Conservation (phyloP, 2,113 vertebrate genomes). For the Cettia cetti region DNA sequence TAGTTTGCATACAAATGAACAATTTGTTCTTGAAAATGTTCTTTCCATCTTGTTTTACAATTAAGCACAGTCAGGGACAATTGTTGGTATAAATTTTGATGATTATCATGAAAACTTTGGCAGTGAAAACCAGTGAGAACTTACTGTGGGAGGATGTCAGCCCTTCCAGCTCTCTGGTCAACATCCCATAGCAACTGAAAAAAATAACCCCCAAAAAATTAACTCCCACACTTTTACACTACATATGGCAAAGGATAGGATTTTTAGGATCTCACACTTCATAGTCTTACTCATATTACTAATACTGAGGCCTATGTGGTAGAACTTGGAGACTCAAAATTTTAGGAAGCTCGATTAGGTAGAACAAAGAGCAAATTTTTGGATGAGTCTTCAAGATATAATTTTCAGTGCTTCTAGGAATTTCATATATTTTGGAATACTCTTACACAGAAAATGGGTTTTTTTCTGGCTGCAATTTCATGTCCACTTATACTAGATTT, state of each 20-base stretch:
- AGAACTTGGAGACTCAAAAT: neutral
- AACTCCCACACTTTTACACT: neutral
- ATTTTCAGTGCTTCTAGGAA: neutral
- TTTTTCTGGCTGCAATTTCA: neutral
- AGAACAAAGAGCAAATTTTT: neutral
- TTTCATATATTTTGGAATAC: neutral
- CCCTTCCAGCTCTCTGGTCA: neutral
- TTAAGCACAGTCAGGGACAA: neutral
- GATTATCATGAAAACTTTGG: neutral
- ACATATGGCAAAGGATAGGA: neutral
- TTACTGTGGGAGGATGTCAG: neutral
- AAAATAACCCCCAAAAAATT: neutral
- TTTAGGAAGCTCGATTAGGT: neutral
- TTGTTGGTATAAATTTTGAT: neutral
- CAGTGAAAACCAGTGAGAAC: neutral
- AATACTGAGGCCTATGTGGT: neutral
- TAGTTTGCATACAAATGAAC: conserved; percentile 30
- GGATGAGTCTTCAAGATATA: neutral
- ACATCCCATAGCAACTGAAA: neutral
- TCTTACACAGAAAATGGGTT: neutral
- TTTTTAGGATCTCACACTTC: neutral
- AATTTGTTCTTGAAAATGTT: conserved; percentile 38
- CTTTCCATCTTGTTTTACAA: conserved; percentile 11
- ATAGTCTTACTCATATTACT: neutral
- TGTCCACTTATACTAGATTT: neutral